Percentiles rank a stretch among this genome's conserved stretches.
Conservation (phyloP, 2,888 invertebrate species). For the Parnassius smintheus region DNA sequence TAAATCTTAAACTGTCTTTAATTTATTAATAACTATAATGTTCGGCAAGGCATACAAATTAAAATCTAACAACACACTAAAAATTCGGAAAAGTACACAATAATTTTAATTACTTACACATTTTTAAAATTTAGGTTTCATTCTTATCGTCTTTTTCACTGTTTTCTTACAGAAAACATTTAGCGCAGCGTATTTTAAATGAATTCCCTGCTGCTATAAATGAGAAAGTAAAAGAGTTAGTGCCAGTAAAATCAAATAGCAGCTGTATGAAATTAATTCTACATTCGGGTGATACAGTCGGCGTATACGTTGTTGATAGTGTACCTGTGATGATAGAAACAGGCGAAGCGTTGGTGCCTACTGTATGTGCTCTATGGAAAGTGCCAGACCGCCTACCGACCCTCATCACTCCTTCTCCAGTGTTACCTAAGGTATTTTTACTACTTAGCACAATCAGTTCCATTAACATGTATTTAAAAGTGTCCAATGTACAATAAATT, state of each 20-base stretch:
- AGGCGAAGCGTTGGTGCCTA: conserved; percentile 84
- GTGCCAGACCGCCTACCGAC: conserved; percentile 85
- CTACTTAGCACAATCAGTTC: too few relatives aligned
- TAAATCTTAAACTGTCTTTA: conserved; percentile 6
- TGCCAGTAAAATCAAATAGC: conserved; percentile 88
- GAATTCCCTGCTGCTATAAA: conserved; percentile 84
- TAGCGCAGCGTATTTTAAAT: conserved; percentile 84
- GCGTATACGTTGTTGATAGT: conserved; percentile 87
- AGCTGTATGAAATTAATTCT: conserved; percentile 87
- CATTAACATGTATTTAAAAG: too few relatives aligned
- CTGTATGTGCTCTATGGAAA: conserved; percentile 91
- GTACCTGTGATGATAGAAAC: conserved; percentile 89
- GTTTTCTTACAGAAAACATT: conserved; percentile 83
- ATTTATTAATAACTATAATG: conserved; percentile 77
- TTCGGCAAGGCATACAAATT: conserved; percentile 91
- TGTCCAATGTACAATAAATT: too few relatives aligned
- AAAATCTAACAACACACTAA: conserved; percentile 91
- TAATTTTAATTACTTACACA: neutral
- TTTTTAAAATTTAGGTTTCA: neutral
- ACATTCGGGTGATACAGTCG: conserved; percentile 83
- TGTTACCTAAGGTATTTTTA: conserved; percentile 65
- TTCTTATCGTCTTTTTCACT: neutral
- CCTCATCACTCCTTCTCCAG: conserved; percentile 87
- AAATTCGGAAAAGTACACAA: conserved; percentile 88
- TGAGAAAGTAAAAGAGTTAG: conserved; percentile 83